Percentiles rank a stretch among this genome's conserved stretches.
Evolutionary conservation across 2,797 vertebrate genomes (phyloP).

Genomic region (Tenualosa ilisha): DNA sequence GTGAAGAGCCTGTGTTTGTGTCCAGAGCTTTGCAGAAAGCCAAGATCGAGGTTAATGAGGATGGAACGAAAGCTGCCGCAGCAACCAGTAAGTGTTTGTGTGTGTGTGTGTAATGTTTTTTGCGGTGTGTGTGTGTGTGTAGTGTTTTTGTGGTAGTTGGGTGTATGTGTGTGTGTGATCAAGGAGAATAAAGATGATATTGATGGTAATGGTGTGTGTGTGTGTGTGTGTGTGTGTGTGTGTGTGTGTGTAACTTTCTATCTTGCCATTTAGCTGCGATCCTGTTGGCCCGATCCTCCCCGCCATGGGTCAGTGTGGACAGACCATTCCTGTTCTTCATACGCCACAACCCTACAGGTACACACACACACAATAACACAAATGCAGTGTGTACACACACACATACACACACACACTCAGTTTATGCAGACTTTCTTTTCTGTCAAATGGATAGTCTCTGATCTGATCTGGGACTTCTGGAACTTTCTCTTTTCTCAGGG

Average conservation of each 20-base stretch:
- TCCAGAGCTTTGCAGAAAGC: constrained; percentile 90
- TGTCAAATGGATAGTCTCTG: not conserved
- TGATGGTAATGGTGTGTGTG: not conserved
- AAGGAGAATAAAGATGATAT: not conserved
- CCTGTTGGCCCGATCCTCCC: constrained; percentile 89
- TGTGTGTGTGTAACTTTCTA: not conserved
- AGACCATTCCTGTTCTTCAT: constrained; percentile 92
- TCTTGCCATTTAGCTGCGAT: constrained; percentile 78
- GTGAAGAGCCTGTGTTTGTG: constrained; percentile 78
- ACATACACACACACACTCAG: not conserved
- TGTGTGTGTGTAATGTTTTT: not conserved
- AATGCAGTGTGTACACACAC: not conserved
- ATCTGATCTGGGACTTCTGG: not conserved
- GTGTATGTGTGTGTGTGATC: not conserved
- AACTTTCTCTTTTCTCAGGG: constrained; percentile 69
- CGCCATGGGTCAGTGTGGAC: constrained; percentile 90
- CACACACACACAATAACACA: constrained; percentile 17
- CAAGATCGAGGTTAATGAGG: constrained; percentile 94
- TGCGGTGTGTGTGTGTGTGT: too few relatives aligned
- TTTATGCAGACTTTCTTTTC: not conserved
- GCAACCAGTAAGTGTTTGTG: constrained; percentile 81
- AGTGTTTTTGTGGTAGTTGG: not conserved
- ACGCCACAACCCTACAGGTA: constrained; percentile 92
- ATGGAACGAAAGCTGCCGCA: constrained; percentile 93
- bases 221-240: not conserved